Evolutionary conservation across 2,888 invertebrate genomes (phyloP).

Genomic region (Philopedon plagiatum): DNA sequence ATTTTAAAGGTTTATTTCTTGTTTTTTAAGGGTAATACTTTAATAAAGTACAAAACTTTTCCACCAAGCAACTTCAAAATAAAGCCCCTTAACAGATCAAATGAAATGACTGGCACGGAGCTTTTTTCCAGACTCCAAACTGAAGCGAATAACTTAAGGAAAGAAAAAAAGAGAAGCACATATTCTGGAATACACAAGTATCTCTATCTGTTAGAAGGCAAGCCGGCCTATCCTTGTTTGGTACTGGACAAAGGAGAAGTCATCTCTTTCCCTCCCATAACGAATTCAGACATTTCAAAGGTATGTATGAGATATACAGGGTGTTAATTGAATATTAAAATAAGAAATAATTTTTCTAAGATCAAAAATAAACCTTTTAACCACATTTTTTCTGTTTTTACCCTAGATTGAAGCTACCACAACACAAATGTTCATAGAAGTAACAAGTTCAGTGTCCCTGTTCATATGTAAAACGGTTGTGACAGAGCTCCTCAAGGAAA

Average conservation of each 20-base stretch:
- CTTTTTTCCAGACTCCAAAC: slow-evolving; percentile 78
- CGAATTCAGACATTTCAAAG: slow-evolving; percentile 87
- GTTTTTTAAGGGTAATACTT: slow-evolving; percentile 70
- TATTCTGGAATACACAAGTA: slow-evolving; percentile 90
- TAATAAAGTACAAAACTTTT: slow-evolving; percentile 79
- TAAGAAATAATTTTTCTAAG: no score
- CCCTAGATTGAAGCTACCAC: slow-evolving; percentile 80
- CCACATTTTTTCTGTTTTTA: slow-evolving; percentile 52
- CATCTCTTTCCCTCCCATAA: slow-evolving; percentile 90
- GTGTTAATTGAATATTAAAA: not conserved
- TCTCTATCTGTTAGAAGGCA: slow-evolving; percentile 83
- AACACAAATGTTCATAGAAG: slow-evolving; percentile 80
- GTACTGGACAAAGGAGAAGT: slow-evolving; percentile 75
- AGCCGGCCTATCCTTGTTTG: slow-evolving; percentile 81
- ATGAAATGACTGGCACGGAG: slow-evolving; percentile 76
- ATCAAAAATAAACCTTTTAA: no score
- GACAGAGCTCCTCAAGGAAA: slow-evolving; percentile 77
- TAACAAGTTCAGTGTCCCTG: slow-evolving; percentile 79
- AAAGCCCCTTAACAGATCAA: slow-evolving; percentile 76
- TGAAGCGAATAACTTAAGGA: slow-evolving; percentile 85
- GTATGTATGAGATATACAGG: slow-evolving; percentile 67
- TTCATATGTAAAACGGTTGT: slow-evolving; percentile 78
- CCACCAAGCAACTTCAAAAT: slow-evolving; percentile 77
- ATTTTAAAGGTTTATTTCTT: no score
- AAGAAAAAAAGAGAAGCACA: slow-evolving; percentile 86